These are phyloP conservation scores for Octopus bimaculoides DNA, from an alignment of 1,140 invertebrate species.

Conservation along the genomic window DNA sequence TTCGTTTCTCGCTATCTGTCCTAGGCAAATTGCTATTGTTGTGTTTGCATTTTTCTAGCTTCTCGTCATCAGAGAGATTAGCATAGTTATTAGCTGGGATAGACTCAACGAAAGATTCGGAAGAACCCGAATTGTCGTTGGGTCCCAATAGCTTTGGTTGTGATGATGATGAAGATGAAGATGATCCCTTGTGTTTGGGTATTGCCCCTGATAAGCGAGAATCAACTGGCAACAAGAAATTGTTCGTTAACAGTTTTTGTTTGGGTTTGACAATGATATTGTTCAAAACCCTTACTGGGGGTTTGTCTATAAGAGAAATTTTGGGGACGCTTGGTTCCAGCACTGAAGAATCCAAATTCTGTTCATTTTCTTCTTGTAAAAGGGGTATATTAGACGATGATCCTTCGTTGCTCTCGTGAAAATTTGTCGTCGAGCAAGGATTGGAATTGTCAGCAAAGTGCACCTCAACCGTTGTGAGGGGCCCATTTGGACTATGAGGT, in stretches of 20 bases:
- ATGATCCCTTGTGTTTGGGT: conserved; percentile 9
- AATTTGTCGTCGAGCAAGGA: conserved; percentile 35
- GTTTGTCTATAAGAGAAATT: conserved; percentile 1
- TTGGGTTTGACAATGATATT: conserved; percentile 11
- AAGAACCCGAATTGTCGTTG: conserved; percentile 29
- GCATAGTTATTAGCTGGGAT: conserved; percentile 27
- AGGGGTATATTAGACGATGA: conserved; percentile 6
- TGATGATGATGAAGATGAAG: conserved; percentile 12
- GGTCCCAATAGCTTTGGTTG: conserved; percentile 14
- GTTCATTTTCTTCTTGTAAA: conserved; percentile 8
- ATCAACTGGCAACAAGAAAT: conserved; percentile 14
- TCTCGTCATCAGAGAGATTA: conserved; percentile 29
- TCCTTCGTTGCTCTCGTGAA: conserved; percentile 19
- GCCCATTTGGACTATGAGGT: conserved; percentile 21
- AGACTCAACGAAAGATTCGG: conserved; percentile 30
- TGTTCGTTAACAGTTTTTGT: conserved; percentile 11
- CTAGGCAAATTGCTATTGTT: conserved; percentile 22
- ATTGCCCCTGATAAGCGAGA: conserved; percentile 8
- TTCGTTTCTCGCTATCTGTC: conserved; percentile 28
- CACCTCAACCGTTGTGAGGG: conserved; percentile 27
- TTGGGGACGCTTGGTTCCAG: neutral
- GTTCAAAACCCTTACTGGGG: conserved; percentile 15
- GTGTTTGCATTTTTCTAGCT: conserved; percentile 19
- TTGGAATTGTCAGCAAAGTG: conserved; percentile 37
- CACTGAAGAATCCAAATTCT: neutral